phyloP scores from a whole-genome alignment of 2,113 vertebrate species.

The Leucopternis melanops region DNA sequence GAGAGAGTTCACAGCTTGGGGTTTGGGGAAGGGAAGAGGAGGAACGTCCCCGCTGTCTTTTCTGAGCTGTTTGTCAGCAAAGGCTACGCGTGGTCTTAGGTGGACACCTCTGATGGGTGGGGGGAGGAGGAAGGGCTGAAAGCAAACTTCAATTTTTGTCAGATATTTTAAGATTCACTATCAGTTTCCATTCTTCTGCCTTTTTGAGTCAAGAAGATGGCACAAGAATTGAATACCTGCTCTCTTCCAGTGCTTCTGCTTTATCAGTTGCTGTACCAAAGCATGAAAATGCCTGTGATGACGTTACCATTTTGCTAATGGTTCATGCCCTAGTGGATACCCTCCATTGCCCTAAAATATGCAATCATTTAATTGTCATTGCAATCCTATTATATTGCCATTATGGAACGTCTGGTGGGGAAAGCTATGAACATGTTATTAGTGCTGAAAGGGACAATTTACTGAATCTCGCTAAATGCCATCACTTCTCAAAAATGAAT shows the following conservation, averaged over 20 bases:
- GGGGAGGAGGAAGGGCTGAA: not conserved
- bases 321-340: conserved; percentile 56
- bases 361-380: conserved; percentile 73
- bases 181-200: not conserved
- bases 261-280: conserved; percentile 31
- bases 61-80: not conserved
- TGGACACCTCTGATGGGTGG: not conserved
- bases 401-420: conserved; percentile 62
- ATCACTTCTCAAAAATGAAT: conserved; percentile 62
- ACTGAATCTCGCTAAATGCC: conserved; percentile 59
- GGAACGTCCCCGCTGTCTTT: not conserved
- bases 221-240: not conserved
- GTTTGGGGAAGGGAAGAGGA: not conserved
- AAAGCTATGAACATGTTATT: conserved; percentile 67
- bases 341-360: conserved; percentile 70
- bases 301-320: conserved; percentile 52
- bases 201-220: not conserved
- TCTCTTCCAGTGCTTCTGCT: not conserved
- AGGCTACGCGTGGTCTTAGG: fast-evolving
- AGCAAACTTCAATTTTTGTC: fast-evolving
- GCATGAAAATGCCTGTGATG: conserved; percentile 13
- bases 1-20: not conserved
- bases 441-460: conserved; percentile 72
- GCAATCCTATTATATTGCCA: conserved; percentile 74
- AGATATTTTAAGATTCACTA: fast-evolving